A percentile compares a stretch with the other conserved stretches of the same genome.
phyloP scores from a whole-genome alignment of 2,797 vertebrate species.

The Poecile montanus region DNA sequence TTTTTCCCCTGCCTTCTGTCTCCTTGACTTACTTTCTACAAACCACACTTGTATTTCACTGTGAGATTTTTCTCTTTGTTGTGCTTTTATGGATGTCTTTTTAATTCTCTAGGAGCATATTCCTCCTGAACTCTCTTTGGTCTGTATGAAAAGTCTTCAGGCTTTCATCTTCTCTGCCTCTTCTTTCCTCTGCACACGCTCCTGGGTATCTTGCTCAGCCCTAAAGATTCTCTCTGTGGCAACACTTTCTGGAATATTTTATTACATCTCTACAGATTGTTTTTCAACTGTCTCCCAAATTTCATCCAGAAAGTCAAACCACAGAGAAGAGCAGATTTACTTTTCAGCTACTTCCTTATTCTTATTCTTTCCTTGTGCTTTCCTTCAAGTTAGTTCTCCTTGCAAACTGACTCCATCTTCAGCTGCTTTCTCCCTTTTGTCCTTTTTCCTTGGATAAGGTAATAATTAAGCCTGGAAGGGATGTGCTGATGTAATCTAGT shows the following conservation, averaged over 20 bases:
- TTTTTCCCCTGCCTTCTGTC: slow-evolving; percentile 12
- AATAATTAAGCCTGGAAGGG: background rate
- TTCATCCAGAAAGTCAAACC: background rate
- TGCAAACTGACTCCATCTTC: background rate
- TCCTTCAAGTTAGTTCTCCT: background rate
- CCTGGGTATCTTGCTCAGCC: background rate
- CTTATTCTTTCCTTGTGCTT: background rate
- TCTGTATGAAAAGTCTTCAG: slow-evolving; percentile 11
- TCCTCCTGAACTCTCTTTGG: slow-evolving; percentile 27
- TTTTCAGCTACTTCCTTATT: background rate
- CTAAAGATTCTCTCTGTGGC: background rate
- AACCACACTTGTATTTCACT: background rate
- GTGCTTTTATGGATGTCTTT: slow-evolving; percentile 27
- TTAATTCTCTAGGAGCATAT: slow-evolving; percentile 43
- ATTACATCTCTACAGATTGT: background rate
- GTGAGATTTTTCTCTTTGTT: slow-evolving; percentile 10
- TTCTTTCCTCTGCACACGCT: background rate
- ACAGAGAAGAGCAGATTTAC: background rate
- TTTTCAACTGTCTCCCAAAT: background rate
- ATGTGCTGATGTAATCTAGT: background rate
- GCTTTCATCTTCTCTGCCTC: slow-evolving; percentile 20
- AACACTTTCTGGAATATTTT: slow-evolving; percentile 7
- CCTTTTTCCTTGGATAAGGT: background rate
- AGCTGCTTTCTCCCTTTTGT: background rate
- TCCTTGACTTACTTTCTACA: slow-evolving; percentile 27